phyloP scores from a whole-genome alignment of 92 coral and sea anemone species.

The Paragorgia papillata region DNA sequence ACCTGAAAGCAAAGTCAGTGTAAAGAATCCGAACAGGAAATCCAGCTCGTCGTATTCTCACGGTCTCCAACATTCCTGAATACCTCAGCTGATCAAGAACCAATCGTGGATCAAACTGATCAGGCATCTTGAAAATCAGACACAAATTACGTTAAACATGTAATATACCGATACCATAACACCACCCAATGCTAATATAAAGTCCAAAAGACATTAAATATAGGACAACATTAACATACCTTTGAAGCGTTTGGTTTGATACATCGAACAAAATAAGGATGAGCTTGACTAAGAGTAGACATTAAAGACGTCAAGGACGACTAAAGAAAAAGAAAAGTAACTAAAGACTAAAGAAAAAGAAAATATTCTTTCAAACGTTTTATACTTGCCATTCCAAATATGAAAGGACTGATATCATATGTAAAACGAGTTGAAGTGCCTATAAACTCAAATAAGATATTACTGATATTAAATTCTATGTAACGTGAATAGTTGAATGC shows the following conservation, averaged over 20 bases:
- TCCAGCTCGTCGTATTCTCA: slow-evolving; percentile 92
- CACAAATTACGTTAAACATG: not conserved
- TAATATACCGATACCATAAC: too few species aligned
- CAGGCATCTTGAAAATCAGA: slow-evolving; percentile 62
- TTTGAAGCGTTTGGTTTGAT: slow-evolving; percentile 89
- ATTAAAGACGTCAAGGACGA: slow-evolving; percentile 82
- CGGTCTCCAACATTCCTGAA: slow-evolving; percentile 98
- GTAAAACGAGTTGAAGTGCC: too few species aligned
- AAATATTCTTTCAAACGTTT: not conserved
- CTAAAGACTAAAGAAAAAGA: not conserved
- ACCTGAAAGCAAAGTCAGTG: slow-evolving; percentile 94
- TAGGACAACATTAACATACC: slow-evolving; percentile 63
- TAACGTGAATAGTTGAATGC: too few species aligned
- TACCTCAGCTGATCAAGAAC: slow-evolving; percentile 90
- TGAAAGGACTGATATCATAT: too few species aligned
- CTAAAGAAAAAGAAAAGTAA: slow-evolving; percentile 47
- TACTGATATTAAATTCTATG: too few species aligned
- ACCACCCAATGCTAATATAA: too few species aligned
- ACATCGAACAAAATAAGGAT: slow-evolving; percentile 94
- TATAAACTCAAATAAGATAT: too few species aligned
- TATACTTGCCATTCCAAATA: too few species aligned
- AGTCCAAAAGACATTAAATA: too few species aligned
- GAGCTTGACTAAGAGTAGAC: slow-evolving; percentile 88
- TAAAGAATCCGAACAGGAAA: slow-evolving; percentile 82
- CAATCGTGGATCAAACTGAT: slow-evolving; percentile 79